phyloP scores from a whole-genome alignment of 2,888 invertebrate species.

The Sminthurides aquaticus region DNA sequence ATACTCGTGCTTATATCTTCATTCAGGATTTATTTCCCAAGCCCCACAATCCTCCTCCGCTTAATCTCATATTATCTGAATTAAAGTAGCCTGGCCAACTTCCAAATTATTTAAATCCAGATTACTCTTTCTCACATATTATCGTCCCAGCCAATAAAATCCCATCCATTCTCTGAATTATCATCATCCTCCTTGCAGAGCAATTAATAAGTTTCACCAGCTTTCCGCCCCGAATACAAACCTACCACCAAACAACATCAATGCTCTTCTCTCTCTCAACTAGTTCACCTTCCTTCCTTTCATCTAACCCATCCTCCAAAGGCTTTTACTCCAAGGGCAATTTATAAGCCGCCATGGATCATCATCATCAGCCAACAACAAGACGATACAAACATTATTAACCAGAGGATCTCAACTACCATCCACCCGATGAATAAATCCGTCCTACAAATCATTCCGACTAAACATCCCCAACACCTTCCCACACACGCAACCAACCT shows the following conservation, averaged over 20 bases:
- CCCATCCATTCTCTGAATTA: no score
- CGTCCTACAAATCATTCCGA: neutral
- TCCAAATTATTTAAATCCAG: neutral
- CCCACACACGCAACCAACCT: no score
- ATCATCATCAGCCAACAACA: neutral
- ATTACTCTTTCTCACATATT: neutral
- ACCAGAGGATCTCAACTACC: neutral
- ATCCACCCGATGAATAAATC: neutral
- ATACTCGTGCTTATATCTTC: neutral
- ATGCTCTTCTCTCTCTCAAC: no score
- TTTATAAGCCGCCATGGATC: neutral
- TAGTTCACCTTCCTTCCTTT: neutral
- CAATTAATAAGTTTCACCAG: neutral
- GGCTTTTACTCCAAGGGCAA: neutral
- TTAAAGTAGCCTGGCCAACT: neutral
- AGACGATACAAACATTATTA: neutral
- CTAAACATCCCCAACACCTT: neutral
- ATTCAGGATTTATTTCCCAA: neutral
- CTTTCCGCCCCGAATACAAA: neutral
- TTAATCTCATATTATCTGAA: neutral
- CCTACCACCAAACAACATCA: no score
- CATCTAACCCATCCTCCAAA: no score
- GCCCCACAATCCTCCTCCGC: neutral
- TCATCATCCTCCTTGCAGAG: no score
- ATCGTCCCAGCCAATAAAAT: no score